Evolutionary conservation across 2,888 invertebrate species (phyloP).

Genomic region (Icerya purchasi): DNA sequence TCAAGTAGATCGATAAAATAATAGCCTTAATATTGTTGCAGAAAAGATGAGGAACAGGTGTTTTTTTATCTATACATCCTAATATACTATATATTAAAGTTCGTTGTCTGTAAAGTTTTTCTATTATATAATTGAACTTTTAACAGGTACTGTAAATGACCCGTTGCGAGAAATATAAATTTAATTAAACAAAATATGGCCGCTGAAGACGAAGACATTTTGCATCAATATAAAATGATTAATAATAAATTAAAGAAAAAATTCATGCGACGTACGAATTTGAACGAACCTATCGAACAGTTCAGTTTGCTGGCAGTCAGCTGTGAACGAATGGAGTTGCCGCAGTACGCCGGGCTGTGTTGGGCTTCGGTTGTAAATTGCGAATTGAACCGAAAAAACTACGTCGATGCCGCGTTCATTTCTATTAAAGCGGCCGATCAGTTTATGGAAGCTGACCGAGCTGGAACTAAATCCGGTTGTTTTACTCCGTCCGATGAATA

Average conservation of each 20-base stretch:
- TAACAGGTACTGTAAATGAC: too few species aligned
- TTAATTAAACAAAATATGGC: too few species aligned
- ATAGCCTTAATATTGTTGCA: too few species aligned
- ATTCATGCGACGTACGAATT: not conserved
- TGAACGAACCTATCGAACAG: not conserved
- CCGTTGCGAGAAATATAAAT: too few species aligned
- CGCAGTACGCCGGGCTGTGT: not conserved
- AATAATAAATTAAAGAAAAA: not conserved
- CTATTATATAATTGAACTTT: too few species aligned
- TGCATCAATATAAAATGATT: not conserved
- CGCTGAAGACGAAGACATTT: not conserved
- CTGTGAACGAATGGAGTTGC: not conserved
- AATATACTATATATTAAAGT: too few species aligned
- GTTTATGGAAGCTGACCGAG: not conserved
- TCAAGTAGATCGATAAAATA: too few species aligned
- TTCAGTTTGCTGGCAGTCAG: not conserved
- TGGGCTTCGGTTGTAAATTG: not conserved
- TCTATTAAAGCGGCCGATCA: not conserved
- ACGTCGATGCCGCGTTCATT: not conserved
- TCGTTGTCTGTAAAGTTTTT: too few species aligned
- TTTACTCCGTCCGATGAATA: not conserved
- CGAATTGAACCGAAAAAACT: not conserved
- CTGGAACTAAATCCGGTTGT: not conserved
- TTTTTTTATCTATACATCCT: too few species aligned
- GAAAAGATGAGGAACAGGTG: too few species aligned